These are phyloP conservation scores for Temnothorax curvispinosus DNA, from an alignment of 1,140 invertebrate genomes.

Conservation along the genomic window DNA sequence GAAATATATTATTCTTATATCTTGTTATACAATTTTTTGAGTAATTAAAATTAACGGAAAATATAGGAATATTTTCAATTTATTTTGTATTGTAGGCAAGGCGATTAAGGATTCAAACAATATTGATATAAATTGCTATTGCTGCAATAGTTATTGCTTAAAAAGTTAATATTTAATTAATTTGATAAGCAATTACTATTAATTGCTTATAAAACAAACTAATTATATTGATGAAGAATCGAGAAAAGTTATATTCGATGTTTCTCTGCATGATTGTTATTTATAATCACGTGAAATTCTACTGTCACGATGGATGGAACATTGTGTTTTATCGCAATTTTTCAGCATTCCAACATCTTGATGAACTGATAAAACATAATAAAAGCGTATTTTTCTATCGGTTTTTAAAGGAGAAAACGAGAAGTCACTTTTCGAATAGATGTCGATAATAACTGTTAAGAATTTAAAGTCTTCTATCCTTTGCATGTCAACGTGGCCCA, in stretches of 20 bases:
- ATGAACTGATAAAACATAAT: conserved; percentile 23
- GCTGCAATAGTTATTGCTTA: conserved; percentile 7
- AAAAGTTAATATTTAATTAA: background rate
- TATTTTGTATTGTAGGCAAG: background rate
- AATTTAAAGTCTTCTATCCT: conserved; percentile 60
- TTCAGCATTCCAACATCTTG: conserved; percentile 58
- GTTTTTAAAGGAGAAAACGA: conserved; percentile 19
- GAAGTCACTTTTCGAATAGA: background rate
- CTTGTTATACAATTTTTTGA: background rate
- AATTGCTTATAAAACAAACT: conserved; percentile 2
- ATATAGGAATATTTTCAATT: conserved; percentile 18
- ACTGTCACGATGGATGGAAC: conserved; percentile 1
- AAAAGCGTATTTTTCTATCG: conserved; percentile 24
- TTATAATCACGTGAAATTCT: conserved; percentile 17
- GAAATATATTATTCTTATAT: conserved; percentile 19
- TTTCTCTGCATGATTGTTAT: background rate
- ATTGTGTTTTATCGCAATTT: conserved; percentile 52
- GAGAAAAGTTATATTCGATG: conserved; percentile 18
- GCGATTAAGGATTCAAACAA: background rate
- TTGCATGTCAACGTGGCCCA: conserved; percentile 57
- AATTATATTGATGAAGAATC: conserved; percentile 1
- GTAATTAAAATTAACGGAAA: conserved; percentile 54
- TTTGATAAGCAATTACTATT: background rate
- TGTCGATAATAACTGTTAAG: conserved; percentile 57
- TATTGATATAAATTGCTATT: conserved; percentile 9